A percentile compares a stretch with the other conserved stretches of the same genome.
These are phyloP conservation scores for Oppia nitens DNA, from an alignment of 1,140 invertebrate genomes.

Conservation along the genomic window DNA sequence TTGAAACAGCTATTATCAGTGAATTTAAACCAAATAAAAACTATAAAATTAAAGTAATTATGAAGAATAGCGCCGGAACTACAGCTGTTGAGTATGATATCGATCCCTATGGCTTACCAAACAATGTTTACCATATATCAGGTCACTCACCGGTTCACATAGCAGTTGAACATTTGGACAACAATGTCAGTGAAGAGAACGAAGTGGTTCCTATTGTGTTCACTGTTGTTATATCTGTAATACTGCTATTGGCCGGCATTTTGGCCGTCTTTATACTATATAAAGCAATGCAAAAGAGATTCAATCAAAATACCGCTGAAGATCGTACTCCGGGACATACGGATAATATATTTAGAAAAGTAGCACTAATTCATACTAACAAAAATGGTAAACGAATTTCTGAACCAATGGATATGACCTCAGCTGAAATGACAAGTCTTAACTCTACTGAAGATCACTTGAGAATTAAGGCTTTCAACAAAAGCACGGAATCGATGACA, in stretches of 20 bases:
- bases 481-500: not conserved
- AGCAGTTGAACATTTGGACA: not conserved
- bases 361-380: not conserved
- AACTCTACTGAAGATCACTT: not conserved
- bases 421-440: not conserved
- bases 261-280: not conserved
- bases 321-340: not conserved
- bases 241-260: not conserved
- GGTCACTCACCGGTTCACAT: not conserved
- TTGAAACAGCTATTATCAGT: not conserved
- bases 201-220: not conserved
- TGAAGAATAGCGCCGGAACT: conserved; percentile 2
- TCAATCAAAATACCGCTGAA: not conserved
- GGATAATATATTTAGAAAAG: not conserved
- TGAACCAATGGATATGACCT: not conserved
- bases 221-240: not conserved
- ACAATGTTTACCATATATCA: not conserved
- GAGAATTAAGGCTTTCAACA: not conserved
- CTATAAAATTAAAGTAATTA: not conserved
- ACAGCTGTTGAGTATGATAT: conserved; percentile 1
- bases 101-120: not conserved
- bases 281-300: not conserved
- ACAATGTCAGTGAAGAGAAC: not conserved
- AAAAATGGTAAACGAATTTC: not conserved
- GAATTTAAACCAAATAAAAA: not conserved